Evolutionary conservation across 2,888 invertebrate species (phyloP), one percentile per base, ranked within the genome.

Genomic region (Drosophila nigritarsus): DNA sequence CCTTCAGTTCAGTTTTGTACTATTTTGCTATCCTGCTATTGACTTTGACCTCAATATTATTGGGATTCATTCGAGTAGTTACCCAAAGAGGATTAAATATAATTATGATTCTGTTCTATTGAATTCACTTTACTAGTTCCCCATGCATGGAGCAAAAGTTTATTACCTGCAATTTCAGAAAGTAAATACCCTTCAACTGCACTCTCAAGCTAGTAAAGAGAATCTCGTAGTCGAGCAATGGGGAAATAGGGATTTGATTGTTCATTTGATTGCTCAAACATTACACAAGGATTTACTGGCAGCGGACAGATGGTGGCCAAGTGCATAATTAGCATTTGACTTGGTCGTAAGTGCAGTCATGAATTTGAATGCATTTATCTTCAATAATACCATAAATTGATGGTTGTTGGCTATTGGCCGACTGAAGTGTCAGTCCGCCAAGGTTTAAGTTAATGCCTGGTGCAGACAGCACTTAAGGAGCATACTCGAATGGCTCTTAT

Each of bases 311-410:
- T 65, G 64, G 55, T 61, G 64, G 80, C 54, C 53, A 51, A 80
- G 63, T 62, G 70, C 54, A 53, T 75, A 70, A 77, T 77, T 80
- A 77, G 62, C 65, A 53, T 61, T 69, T 64, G 73, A 59, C 51
- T 51, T 27, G 29, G 9, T 15, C 32, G 55, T 36, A 53, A 73
- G 56, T 56, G 73, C 50, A 59, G 30, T 27, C 49, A 48, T 58
- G 42, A 24, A 58, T 62, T 79, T 42, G 55, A 59, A 60, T 60
- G 59, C 71, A 56, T 24, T 54, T 51, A 42, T 51, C 18, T 36
- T n/a, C 18, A 36, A 27, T 20, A 34, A 18, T 29, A n/a, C 66
- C 36, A 20, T 18, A 32, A 20, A 48, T 48, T 20, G 30, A 30
- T 9, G 15, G 9, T 48, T 20, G 40, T 53, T 27, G 24, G 8